Percentiles rank a stretch among this genome's conserved stretches.
These are phyloP conservation scores for Apantesis nais DNA, from an alignment of 2,888 invertebrate genomes.

Conservation along the genomic window DNA sequence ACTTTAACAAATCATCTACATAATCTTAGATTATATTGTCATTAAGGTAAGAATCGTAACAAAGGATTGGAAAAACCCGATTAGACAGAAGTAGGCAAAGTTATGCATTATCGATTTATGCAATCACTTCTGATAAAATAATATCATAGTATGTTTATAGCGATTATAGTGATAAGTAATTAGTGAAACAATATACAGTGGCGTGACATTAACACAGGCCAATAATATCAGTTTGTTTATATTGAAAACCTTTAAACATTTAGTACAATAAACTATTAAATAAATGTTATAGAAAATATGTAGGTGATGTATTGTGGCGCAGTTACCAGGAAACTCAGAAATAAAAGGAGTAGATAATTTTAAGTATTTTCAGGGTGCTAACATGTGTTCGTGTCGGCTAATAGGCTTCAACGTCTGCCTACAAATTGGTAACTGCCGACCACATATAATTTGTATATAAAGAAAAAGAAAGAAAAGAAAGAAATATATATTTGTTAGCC, in stretches of 20 bases:
- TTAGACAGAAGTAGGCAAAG: not conserved
- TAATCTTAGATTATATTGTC: conserved; percentile 4
- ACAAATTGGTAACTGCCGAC: too few relatives aligned
- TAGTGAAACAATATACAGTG: not conserved
- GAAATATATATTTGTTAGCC: too few relatives aligned
- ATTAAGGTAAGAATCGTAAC: not conserved
- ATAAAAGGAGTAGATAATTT: too few relatives aligned
- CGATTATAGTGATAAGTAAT: not conserved
- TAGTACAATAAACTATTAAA: not conserved
- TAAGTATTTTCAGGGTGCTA: too few relatives aligned
- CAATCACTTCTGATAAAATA: not conserved
- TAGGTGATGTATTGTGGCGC: too few relatives aligned
- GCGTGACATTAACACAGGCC: not conserved
- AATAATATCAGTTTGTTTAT: not conserved
- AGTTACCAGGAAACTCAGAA: too few relatives aligned
- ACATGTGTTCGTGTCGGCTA: too few relatives aligned
- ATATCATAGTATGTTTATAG: not conserved
- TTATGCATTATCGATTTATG: not conserved
- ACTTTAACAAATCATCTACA: not conserved
- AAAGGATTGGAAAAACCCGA: not conserved
- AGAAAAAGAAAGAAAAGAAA: too few relatives aligned
- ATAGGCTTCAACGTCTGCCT: too few relatives aligned
- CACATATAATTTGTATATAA: too few relatives aligned
- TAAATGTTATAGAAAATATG: not conserved
- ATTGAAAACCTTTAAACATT: not conserved